Conservation (phyloP, 2,113 vertebrate species). For the Callipepla californica region DNA sequence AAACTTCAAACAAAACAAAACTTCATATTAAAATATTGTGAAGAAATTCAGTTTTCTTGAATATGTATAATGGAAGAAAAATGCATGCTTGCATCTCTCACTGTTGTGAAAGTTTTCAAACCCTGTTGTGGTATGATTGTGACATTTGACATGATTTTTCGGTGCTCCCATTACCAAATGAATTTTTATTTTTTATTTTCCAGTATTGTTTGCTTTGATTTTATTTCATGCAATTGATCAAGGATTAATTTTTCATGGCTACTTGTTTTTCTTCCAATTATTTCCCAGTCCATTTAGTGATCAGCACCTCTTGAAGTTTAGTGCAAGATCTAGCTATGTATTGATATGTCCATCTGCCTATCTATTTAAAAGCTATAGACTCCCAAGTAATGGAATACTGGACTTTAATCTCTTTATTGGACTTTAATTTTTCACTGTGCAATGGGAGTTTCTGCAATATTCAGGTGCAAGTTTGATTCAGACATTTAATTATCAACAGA, state of each 20-base stretch:
- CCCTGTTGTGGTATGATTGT: neutral
- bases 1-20: too few relatives aligned
- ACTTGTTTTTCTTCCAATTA: neutral
- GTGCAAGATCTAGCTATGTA: neutral
- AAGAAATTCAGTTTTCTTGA: neutral
- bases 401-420: neutral
- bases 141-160: neutral
- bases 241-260: neutral
- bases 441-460: neutral
- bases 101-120: neutral
- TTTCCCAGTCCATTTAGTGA: neutral
- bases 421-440: neutral
- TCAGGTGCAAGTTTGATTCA: neutral
- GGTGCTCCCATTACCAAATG: neutral
- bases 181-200: neutral
- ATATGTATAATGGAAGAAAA: neutral
- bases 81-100: neutral
- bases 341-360: too few relatives aligned
- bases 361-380: neutral
- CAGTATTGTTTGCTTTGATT: neutral
- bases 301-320: neutral
- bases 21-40: neutral
- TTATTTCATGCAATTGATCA: neutral
- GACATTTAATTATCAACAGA: neutral
- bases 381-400: neutral